phyloP scores from a whole-genome alignment of 2,797 vertebrate species.

The Labroides dimidiatus region DNA sequence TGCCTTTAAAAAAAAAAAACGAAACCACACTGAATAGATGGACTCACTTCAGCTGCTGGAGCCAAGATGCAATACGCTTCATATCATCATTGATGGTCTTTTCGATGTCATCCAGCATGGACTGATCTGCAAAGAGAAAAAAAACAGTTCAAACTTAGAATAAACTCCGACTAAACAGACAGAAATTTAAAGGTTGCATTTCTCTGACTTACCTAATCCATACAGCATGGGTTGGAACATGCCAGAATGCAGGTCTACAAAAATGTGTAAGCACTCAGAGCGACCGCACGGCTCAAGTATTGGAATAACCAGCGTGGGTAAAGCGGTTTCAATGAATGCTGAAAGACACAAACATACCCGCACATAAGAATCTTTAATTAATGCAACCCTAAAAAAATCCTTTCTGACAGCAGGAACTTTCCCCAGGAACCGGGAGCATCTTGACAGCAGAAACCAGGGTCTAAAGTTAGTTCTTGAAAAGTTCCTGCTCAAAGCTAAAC shows the following conservation, averaged over 20 bases:
- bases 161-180: no score
- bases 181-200: not conserved
- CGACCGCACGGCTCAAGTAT: constrained; percentile 97
- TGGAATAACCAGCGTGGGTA: constrained; percentile 95
- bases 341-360: constrained; percentile 24
- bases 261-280: constrained; percentile 97
- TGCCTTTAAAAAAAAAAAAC: not conserved
- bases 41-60: constrained; percentile 95
- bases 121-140: constrained; percentile 85
- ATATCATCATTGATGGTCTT: constrained; percentile 97
- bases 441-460: no score
- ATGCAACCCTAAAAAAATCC: no score
- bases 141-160: no score
- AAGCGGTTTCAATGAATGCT: constrained; percentile 97
- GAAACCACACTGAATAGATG: not conserved
- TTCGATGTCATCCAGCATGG: constrained; percentile 95
- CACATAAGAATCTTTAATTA: not conserved
- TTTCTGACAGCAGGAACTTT: no score
- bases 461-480: no score
- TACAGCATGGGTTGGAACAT: constrained; percentile 99
- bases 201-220: constrained; percentile 90
- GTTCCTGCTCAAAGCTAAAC: no score
- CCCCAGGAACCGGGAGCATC: no score
- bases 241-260: constrained; percentile 98
- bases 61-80: constrained; percentile 95